These are phyloP conservation scores for Pseudomyrmex flavicornis DNA, from an alignment of 1,140 invertebrate species.

Conservation along the genomic window DNA sequence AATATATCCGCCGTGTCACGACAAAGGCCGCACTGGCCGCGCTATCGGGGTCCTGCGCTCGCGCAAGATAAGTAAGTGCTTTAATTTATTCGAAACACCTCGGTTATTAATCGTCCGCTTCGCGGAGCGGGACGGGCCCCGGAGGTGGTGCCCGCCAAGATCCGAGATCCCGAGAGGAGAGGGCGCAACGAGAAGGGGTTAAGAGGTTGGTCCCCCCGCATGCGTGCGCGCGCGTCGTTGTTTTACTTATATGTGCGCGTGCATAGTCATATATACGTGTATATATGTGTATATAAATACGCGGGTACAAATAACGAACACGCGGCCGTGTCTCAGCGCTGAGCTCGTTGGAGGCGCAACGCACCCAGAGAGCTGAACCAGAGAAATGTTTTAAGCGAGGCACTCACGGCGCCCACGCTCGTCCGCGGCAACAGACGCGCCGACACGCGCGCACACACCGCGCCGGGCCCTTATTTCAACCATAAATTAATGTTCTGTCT, in stretches of 20 bases:
- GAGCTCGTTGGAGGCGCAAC: conserved; percentile 68
- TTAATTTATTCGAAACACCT: conserved; percentile 85
- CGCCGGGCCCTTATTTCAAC: conserved; percentile 82
- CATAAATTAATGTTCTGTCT: conserved; percentile 84
- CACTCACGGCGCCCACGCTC: conserved; percentile 81
- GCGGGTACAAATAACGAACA: conserved; percentile 85
- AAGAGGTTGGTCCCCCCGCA: conserved; percentile 55
- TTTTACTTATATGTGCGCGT: neutral
- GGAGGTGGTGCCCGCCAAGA: conserved; percentile 34
- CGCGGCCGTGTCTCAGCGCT: conserved; percentile 74
- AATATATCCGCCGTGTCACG: conserved; percentile 73
- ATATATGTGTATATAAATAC: conserved; percentile 74
- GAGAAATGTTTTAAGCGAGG: conserved; percentile 85
- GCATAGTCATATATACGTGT: conserved; percentile 59
- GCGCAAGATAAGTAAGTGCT: conserved; percentile 82
- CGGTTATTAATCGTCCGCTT: conserved; percentile 84
- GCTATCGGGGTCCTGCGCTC: conserved; percentile 77
- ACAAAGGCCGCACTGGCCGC: conserved; percentile 74
- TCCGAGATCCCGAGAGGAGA: conserved; percentile 39
- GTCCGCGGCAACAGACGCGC: conserved; percentile 81
- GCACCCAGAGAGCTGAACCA: conserved; percentile 77
- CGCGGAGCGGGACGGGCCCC: conserved; percentile 43
- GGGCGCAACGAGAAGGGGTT: conserved; percentile 48
- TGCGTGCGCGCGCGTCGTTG: conserved; percentile 13
- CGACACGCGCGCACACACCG: conserved; percentile 83